phyloP scores from a whole-genome alignment of 2,113 vertebrate species.

The Stigmatopora argus region DNA sequence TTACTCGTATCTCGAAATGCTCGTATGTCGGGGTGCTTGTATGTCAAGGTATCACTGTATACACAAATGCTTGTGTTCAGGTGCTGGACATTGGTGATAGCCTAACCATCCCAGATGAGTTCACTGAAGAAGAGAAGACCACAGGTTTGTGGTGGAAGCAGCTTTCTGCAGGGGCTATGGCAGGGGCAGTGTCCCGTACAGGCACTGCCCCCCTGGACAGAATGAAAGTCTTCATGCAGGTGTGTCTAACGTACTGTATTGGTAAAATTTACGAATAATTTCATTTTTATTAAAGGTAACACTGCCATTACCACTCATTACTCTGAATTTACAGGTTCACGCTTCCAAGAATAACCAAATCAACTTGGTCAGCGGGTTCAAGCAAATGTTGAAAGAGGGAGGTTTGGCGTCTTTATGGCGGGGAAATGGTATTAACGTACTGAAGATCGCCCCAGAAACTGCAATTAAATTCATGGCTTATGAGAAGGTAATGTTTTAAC shows the following conservation, averaged over 20 bases:
- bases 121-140: conserved; percentile 92
- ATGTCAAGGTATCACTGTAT: neutral
- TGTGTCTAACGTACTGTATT: conserved; percentile 36
- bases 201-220: conserved; percentile 93
- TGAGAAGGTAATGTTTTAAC: conserved; percentile 76
- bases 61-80: conserved; percentile 53
- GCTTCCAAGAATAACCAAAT: conserved; percentile 83
- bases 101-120: conserved; percentile 92
- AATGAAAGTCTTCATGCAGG: conserved; percentile 99
- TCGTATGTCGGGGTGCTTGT: too few species aligned
- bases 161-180: conserved; percentile 82
- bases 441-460: conserved; percentile 96
- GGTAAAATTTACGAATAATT: neutral
- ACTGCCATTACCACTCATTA: neutral
- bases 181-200: conserved; percentile 90
- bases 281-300: neutral
- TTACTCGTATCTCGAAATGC: too few species aligned
- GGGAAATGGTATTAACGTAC: conserved; percentile 93
- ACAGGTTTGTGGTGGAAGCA: conserved; percentile 92
- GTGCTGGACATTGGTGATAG: conserved; percentile 96
- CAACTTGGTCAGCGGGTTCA: conserved; percentile 82
- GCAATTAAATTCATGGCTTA: conserved; percentile 97
- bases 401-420: conserved; percentile 87
- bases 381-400: conserved; percentile 94
- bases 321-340: conserved; percentile 77